Conservation (phyloP, 2,797 vertebrate species). For the Aulostomus chinensis region DNA sequence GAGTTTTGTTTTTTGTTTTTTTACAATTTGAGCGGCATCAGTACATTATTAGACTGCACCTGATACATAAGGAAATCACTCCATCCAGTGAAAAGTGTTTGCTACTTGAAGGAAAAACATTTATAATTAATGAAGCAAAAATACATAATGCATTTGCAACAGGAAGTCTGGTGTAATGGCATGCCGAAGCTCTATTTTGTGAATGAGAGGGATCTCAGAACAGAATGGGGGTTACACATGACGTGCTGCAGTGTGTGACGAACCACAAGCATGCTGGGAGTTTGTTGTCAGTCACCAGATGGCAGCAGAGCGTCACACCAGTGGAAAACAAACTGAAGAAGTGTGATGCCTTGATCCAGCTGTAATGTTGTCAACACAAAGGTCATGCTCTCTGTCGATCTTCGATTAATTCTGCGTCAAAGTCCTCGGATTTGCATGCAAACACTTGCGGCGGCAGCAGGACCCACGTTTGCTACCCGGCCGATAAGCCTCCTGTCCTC, state of each 20-base stretch:
- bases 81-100: too few relatives aligned
- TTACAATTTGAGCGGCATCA: too few relatives aligned
- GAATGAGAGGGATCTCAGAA: too few relatives aligned
- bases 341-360: slow-evolving; percentile 31
- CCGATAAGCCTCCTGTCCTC: slow-evolving; percentile 7
- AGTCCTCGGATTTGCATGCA: neutral
- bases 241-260: slow-evolving; percentile 24
- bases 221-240: too few relatives aligned
- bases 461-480: slow-evolving; percentile 3
- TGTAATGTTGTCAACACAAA: slow-evolving; percentile 22
- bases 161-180: too few relatives aligned
- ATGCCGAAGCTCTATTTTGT: too few relatives aligned
- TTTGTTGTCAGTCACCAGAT: slow-evolving; percentile 61
- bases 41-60: too few relatives aligned
- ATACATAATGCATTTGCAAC: too few relatives aligned
- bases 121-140: too few relatives aligned
- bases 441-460: slow-evolving; percentile 27
- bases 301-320: slow-evolving; percentile 61
- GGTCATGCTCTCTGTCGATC: slow-evolving; percentile 15
- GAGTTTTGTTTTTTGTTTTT: too few relatives aligned
- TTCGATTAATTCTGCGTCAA: slow-evolving; percentile 11
- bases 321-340: neutral
- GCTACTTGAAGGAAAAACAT: slow-evolving; percentile 9
- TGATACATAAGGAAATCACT: too few relatives aligned
- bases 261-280: slow-evolving; percentile 20